Base-by-base conservation (phyloP, 2,797 vertebrate genomes). In the Liasis olivaceus region DNA sequence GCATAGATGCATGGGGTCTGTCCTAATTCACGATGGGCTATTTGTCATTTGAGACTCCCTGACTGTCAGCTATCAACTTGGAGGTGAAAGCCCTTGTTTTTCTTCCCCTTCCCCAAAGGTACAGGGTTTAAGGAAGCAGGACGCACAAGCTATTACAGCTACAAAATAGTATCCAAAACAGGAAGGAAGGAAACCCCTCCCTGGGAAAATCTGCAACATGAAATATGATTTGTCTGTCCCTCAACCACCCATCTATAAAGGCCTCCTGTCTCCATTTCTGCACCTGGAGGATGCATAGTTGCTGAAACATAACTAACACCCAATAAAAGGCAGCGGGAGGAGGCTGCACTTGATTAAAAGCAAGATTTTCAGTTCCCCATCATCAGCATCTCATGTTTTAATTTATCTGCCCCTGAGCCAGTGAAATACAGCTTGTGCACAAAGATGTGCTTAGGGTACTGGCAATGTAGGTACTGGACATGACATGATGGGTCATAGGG, bases 401-500 rank as follows among this genome's bases (percentile, higher is more conserved):
- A 60, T 85, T 85, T 85, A 26, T 81, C 87, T 85, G 77, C 87
- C 42, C 87, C 77, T 66, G 60, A 31, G 72, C 93, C 77, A 89
- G 36, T 54, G 60, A 89, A 85, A 84, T 26, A 31, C 15, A 17
- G 85, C 26, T 17, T 47, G 85, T 8, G 9, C 28, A 4, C 31
- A 13, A 26, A 36, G 20, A 47, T 14, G 89, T 86, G 88, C 56
- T 15, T 26, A 5, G 63, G 28, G 22, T 92, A 36, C 31, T 58
- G 85, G 66, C 56, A 69, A 17, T 64, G 60, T 60, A 31, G 84
- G 90, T 77, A 72, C 81, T 59, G 88, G 85, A 87, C 63, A 20
- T 89, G 77, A 85, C 92, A 90, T 72, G 85, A 92, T 77, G 84
- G 92, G 88, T 8, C 92, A 92, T 54, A 72, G 88, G 92, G 62